Base-by-base conservation (phyloP, 2,113 vertebrate species). In the Triplophysa dalaica region DNA sequence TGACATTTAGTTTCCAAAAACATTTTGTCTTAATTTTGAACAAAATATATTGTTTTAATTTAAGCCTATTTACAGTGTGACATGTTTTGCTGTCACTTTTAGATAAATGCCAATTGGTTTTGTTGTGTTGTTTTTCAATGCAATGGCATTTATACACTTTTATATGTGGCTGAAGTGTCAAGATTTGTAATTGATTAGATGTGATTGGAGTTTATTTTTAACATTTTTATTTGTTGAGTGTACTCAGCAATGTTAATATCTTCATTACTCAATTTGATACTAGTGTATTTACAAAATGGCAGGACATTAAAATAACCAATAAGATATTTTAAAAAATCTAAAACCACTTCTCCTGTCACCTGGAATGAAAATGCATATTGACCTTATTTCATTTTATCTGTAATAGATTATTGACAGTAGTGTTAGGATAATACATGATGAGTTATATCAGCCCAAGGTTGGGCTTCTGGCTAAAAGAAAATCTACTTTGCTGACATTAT, bases 401-500 rank as follows among this genome's bases (percentile, higher is more conserved):
- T n/a, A n/a, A n/a, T n/a, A n/a, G n/a, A n/a, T n/a, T n/a, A n/a
- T n/a, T n/a, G n/a, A n/a, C n/a, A n/a, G n/a, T n/a, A n/a, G n/a
- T n/a, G n/a, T n/a, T n/a, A 60, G 65, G 17, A 29, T 12, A 69
- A 45, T 78, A 8, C 64, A 60, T 60, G n/a, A 60, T 26, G 21
- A 21, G 65, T 68, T 45, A 78, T 60, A 45, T 61, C 12, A 73
- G 70, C 33, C n/a, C 54, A 60, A 33, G 54, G 12, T 73, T 43
- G 56, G 41, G 54, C 12, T 73, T 60, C 22, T 60, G 52, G 29
- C n/a, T 60, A 38, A 38, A 19, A 33, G 19, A 41, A 41, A 33
- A 58, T 58, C 21, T 19, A 16, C 29, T 73, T 72, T 54, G 60
- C 70, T 73, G 33, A 41, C 19, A 19, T 60, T 38, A 73, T 73